phyloP scores from a whole-genome alignment of 2,797 vertebrate genomes.

The Pantherophis vulpinus region DNA sequence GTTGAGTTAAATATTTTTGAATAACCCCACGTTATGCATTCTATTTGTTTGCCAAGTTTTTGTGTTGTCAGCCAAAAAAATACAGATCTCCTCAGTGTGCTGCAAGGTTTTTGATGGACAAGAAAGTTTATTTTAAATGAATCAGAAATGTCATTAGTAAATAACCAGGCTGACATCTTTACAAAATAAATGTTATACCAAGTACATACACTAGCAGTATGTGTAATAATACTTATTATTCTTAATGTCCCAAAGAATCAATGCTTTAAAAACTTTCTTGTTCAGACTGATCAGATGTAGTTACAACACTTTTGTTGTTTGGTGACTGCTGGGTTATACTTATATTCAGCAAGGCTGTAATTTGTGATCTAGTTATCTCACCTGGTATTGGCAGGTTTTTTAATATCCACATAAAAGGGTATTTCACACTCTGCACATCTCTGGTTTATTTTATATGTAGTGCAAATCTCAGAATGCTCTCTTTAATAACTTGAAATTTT shows the following conservation, averaged over 20 bases:
- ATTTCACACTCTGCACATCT: constrained; percentile 54
- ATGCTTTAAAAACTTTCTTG: constrained; percentile 8
- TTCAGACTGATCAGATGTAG: background rate
- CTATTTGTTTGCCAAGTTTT: constrained; percentile 32
- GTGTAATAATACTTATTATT: constrained; percentile 40
- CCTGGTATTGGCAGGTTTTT: constrained; percentile 58
- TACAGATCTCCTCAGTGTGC: constrained; percentile 6
- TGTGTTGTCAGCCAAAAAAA: constrained; percentile 45
- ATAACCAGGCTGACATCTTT: constrained; percentile 49
- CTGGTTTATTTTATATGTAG: constrained; percentile 65
- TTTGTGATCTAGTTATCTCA: constrained; percentile 59
- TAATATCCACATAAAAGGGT: constrained; percentile 50
- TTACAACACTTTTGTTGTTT: constrained; percentile 24
- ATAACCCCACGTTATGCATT: constrained; percentile 12
- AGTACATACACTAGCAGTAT: constrained; percentile 15
- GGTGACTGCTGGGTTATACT: constrained; percentile 35
- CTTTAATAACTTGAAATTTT: constrained; percentile 78
- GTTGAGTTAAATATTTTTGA: constrained; percentile 9
- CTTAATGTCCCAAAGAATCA: constrained; percentile 25
- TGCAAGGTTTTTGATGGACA: constrained; percentile 57
- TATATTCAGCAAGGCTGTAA: constrained; percentile 38
- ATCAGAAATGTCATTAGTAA: constrained; percentile 36
- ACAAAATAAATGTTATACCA: constrained; percentile 37
- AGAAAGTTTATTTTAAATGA: constrained; percentile 56
- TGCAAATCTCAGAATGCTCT: constrained; percentile 64